Base-by-base conservation (phyloP, 1,140 invertebrate genomes). In the Bombus balteatus region DNA sequence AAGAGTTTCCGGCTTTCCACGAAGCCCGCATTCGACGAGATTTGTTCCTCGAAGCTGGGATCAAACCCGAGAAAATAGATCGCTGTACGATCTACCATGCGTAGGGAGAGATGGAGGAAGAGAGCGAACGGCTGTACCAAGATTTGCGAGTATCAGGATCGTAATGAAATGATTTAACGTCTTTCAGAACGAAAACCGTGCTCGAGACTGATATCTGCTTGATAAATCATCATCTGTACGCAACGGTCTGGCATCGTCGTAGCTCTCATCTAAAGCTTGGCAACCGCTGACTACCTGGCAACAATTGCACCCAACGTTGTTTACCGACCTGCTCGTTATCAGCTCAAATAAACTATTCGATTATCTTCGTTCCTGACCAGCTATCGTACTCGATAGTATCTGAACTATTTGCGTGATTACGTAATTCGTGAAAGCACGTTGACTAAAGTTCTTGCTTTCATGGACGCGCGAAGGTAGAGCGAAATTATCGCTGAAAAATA, bases 41-140 rank as follows among this genome's bases (percentile, higher is more conserved):
- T 86, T 83, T 78, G 80, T 86, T 85, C 78, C 65, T 62, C 81
- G 75, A 82, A 89, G 34, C 34, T 32, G 57, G 41, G 13, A 89
- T 37, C 47, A 57, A 82, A 81, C 47, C n/a, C 32, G 39, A 78
- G 87, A 62, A 85, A 85, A 89, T 86, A 68, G 41, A 78, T 25
- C 59, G 43, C 6, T 8, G 2, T 41, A 5, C 41, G 32, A 28
- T 53, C 43, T 25, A 1, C 12, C 34, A 18, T 5, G 2, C n/a
- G n/a, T 1, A 34, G 9, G 28, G 18, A 47, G 72, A 25, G 34
- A 34, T 9, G 12, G 0, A 39, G 34, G 4, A 13, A 32, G 62
- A 65, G 13, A 32, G 13, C 4, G 62, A 0, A 28, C 18, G 10
- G 3, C 0, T 18, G 12, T 28, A 25, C 1, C 6, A 8, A 34